Conservation (phyloP, 2,797 vertebrate species). For the Coregonus sp. region DNA sequence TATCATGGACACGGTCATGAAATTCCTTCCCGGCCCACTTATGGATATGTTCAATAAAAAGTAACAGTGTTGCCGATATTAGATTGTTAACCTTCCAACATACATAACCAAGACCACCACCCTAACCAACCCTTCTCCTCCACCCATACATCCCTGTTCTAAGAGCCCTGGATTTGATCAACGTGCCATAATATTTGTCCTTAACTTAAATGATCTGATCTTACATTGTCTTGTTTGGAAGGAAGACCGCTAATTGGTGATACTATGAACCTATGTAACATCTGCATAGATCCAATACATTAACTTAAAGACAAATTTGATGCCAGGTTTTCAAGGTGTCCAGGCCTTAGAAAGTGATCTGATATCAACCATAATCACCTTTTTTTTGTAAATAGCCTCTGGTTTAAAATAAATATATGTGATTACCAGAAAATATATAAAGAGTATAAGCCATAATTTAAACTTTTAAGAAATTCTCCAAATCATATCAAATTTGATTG, state of each 20-base stretch:
- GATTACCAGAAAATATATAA: constrained; percentile 65
- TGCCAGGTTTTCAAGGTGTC: constrained; percentile 45
- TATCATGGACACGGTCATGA: constrained; percentile 98
- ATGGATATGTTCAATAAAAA: constrained; percentile 99
- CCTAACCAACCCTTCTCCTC: constrained; percentile 42
- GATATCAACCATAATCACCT: constrained; percentile 54
- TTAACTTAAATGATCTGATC: constrained; percentile 44
- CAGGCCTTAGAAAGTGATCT: constrained; percentile 51
- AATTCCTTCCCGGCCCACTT: constrained; percentile 94
- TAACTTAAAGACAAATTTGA: constrained; percentile 46
- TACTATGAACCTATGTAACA: constrained; percentile 29
- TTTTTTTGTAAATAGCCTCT: constrained; percentile 81
- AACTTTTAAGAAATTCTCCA: constrained; percentile 75
- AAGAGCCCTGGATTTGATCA: constrained; percentile 48
- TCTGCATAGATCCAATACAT: constrained; percentile 27
- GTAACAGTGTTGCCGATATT: constrained; percentile 68
- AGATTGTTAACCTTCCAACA: constrained; percentile 34
- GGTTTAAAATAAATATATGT: constrained; percentile 46
- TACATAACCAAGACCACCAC: constrained; percentile 34
- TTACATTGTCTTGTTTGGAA: constrained; percentile 23
- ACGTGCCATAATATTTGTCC: constrained; percentile 46
- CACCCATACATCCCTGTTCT: constrained; percentile 35
- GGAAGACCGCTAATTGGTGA: constrained; percentile 18
- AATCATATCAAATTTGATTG: constrained; percentile 72
- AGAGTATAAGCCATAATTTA: constrained; percentile 87